Evolutionary conservation across 2,113 vertebrate genomes (phyloP).

Genomic region (Actenoides lindsayi): DNA sequence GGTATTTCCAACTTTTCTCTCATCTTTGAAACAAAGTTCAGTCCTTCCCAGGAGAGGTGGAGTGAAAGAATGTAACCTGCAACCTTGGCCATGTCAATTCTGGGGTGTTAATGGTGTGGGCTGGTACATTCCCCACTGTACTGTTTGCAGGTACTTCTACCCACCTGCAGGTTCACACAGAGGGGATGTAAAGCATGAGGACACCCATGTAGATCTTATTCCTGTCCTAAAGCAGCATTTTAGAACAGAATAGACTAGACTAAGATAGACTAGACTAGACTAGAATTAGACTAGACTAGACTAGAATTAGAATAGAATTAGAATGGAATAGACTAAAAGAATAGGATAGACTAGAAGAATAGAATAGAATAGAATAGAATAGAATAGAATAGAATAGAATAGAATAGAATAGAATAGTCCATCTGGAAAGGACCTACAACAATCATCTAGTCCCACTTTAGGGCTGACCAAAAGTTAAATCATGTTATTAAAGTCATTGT

Average conservation of each 20-base stretch:
- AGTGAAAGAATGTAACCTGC: background rate
- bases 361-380: background rate
- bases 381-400: background rate
- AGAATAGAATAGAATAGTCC: too few relatives aligned
- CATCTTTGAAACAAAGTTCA: background rate
- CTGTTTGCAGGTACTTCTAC: background rate
- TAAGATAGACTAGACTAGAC: background rate
- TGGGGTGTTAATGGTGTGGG: background rate
- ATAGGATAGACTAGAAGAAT: background rate
- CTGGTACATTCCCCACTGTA: background rate
- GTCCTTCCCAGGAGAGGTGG: background rate
- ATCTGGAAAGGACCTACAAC: too few relatives aligned
- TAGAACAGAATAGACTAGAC: background rate
- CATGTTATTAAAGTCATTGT: background rate
- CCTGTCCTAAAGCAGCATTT: background rate
- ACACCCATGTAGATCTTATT: background rate
- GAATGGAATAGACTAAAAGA: too few relatives aligned
- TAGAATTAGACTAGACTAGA: too few relatives aligned
- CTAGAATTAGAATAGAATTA: too few relatives aligned
- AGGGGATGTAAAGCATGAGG: background rate
- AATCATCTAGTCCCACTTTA: too few relatives aligned
- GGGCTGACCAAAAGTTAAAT: background rate
- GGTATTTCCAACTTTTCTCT: background rate
- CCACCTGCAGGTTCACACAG: background rate
- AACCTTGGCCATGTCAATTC: background rate